These are phyloP conservation scores for Stegostoma tigrinum DNA, from an alignment of 2,113 vertebrate genomes.

Conservation along the genomic window DNA sequence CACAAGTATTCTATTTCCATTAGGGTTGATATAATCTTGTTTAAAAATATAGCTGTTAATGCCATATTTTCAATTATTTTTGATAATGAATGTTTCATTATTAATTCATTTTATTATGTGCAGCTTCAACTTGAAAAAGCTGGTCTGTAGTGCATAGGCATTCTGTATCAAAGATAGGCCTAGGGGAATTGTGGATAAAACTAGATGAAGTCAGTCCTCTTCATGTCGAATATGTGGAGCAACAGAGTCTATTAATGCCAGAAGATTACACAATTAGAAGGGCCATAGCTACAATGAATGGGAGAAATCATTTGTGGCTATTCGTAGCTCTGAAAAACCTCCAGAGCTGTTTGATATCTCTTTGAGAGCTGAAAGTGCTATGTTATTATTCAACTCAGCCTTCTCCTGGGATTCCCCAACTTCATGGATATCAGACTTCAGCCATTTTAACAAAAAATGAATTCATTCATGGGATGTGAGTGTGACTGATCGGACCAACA, in stretches of 20 bases:
- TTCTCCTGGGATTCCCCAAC: background rate
- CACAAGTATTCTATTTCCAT: background rate
- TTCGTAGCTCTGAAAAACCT: background rate
- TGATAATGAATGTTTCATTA: slow-evolving; percentile 31
- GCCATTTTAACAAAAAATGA: background rate
- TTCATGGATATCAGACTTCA: background rate
- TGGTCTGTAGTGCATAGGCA: background rate
- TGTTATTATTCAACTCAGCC: background rate
- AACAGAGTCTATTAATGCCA: background rate
- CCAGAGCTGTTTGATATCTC: background rate
- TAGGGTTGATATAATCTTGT: background rate
- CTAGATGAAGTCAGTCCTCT: background rate
- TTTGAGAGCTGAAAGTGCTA: background rate
- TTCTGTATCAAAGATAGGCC: background rate
- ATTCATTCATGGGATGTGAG: background rate
- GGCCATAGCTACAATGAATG: background rate
- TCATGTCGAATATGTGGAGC: background rate
- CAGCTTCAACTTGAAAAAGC: background rate
- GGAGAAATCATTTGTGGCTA: slow-evolving; percentile 14
- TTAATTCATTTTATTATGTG: slow-evolving; percentile 30
- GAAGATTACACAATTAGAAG: background rate
- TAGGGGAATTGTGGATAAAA: background rate
- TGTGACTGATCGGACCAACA: too few species aligned
- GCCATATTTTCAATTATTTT: slow-evolving; percentile 35
- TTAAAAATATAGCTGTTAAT: slow-evolving; percentile 1